Conservation (phyloP, 2,797 vertebrate genomes). For the Iguana delicatissima region DNA sequence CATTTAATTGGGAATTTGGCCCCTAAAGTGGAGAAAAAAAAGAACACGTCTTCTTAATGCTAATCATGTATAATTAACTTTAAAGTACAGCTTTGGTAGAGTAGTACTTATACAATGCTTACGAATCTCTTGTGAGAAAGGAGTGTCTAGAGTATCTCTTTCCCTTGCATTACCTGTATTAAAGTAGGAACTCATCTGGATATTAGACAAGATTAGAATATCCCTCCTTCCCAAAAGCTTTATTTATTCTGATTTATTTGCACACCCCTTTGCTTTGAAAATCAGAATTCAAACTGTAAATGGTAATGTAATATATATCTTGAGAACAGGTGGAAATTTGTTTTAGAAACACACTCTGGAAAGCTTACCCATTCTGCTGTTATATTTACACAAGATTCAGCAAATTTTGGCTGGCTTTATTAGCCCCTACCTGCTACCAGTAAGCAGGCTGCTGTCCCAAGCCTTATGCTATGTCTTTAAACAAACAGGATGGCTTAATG, state of each 20-base stretch:
- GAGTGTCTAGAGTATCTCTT: neutral
- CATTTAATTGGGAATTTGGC: slow-evolving; percentile 98
- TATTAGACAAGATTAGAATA: neutral
- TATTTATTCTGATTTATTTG: neutral
- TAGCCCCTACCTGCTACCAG: neutral
- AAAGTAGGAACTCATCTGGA: neutral
- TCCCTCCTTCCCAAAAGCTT: neutral
- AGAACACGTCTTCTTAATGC: neutral
- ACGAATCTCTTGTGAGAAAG: neutral
- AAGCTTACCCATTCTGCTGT: neutral
- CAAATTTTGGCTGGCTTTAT: neutral
- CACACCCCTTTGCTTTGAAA: neutral
- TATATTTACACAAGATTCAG: neutral
- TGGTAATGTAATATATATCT: neutral
- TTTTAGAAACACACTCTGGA: neutral
- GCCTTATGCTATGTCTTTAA: neutral
- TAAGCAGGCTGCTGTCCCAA: neutral
- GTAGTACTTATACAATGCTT: neutral
- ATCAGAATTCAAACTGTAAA: neutral
- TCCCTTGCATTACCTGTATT: neutral
- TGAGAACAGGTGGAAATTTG: neutral
- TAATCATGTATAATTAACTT: neutral
- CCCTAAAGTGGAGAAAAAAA: slow-evolving; percentile 78
- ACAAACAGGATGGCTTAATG: neutral
- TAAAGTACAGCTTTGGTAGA: neutral